These are phyloP conservation scores for Sipha maydis DNA, from an alignment of 2,888 invertebrate genomes.

Conservation along the genomic window DNA sequence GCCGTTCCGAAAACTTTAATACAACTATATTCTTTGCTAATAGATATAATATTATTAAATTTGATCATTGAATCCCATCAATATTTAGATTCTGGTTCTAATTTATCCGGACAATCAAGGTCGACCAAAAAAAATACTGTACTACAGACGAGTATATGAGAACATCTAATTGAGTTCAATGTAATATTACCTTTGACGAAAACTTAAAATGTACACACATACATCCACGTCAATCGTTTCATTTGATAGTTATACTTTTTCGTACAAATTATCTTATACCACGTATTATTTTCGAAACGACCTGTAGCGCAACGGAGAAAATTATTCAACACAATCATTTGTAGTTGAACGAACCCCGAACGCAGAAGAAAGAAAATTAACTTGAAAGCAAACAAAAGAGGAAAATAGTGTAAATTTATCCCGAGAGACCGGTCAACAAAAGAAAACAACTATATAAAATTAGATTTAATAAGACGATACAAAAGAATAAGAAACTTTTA, in stretches of 20 bases:
- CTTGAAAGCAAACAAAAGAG: background rate
- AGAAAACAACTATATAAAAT: background rate
- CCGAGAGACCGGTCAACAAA: background rate
- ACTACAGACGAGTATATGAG: too few relatives aligned
- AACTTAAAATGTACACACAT: background rate
- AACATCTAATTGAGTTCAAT: too few relatives aligned
- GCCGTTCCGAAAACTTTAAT: too few relatives aligned
- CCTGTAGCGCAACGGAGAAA: background rate
- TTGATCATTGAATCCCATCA: too few relatives aligned
- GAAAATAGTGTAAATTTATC: background rate
- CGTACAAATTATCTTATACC: background rate
- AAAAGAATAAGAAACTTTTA: too few relatives aligned
- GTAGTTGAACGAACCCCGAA: background rate
- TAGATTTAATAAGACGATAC: background rate
- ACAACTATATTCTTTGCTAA: too few relatives aligned
- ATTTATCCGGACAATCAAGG: too few relatives aligned
- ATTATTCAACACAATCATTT: background rate
- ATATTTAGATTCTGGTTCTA: too few relatives aligned
- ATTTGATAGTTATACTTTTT: background rate
- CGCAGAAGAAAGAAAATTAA: background rate
- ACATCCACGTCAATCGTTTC: background rate
- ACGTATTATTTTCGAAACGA: background rate
- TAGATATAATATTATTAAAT: too few relatives aligned
- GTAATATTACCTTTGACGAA: too few relatives aligned
- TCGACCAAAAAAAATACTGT: too few relatives aligned